Conservation (phyloP, 1,140 invertebrate genomes). For the Apis florea region DNA sequence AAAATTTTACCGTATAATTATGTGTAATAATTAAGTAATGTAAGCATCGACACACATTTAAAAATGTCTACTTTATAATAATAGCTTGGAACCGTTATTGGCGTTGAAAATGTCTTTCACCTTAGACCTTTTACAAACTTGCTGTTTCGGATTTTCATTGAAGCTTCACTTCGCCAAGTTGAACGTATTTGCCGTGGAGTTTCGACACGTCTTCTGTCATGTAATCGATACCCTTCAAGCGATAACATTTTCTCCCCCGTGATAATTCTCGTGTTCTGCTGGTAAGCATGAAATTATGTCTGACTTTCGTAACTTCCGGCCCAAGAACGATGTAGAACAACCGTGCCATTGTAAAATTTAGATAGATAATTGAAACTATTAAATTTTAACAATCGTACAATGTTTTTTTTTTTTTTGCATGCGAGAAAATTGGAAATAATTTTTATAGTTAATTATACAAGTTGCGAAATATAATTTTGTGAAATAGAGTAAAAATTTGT, state of each 20-base stretch:
- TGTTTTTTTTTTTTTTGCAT: background rate
- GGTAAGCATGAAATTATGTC: background rate
- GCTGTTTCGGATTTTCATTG: background rate
- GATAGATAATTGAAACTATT: background rate
- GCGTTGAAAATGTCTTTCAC: background rate
- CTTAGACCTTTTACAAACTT: background rate
- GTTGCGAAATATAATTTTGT: too few relatives aligned
- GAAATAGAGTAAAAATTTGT: too few relatives aligned
- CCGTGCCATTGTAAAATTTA: background rate
- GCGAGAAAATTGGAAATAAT: background rate
- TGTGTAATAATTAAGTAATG: background rate
- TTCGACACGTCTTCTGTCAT: constrained; percentile 5
- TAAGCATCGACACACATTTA: background rate
- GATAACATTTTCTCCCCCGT: background rate
- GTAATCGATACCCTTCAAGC: constrained; percentile 9
- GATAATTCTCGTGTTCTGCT: background rate
- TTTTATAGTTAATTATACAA: background rate
- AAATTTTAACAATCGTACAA: background rate
- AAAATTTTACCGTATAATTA: too few relatives aligned
- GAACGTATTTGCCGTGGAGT: background rate
- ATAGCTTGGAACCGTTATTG: background rate
- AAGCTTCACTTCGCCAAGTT: background rate
- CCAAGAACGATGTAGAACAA: background rate
- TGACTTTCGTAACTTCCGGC: too few relatives aligned
- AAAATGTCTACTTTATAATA: background rate